Conservation (phyloP, 2,888 invertebrate genomes). For the Andrena hattorfiana region DNA sequence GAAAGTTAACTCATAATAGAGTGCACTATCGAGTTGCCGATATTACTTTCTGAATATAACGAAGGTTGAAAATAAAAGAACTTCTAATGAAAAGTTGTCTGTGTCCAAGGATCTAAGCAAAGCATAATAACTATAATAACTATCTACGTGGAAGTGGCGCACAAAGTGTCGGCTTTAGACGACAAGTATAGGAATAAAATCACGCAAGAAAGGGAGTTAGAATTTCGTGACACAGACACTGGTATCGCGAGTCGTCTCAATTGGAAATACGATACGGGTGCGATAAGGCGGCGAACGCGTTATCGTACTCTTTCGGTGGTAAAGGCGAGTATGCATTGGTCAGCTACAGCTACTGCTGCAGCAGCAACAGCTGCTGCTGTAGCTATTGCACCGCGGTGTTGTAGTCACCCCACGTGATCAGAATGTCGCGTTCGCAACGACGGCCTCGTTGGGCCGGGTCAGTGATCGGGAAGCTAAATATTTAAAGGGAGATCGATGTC, state of each 20-base stretch:
- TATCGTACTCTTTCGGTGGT: slow-evolving; percentile 69
- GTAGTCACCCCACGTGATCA: slow-evolving; percentile 53
- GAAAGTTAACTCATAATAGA: too few relatives aligned
- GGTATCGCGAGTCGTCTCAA: slow-evolving; percentile 63
- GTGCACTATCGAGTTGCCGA: too few relatives aligned
- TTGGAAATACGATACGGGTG: slow-evolving; percentile 70
- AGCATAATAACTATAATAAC: too few relatives aligned
- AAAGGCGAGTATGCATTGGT: slow-evolving; percentile 51
- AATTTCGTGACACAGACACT: slow-evolving; percentile 22
- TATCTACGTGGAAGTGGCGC: not conserved
- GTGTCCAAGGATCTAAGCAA: too few relatives aligned
- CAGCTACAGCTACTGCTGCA: slow-evolving; percentile 47
- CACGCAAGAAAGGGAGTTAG: slow-evolving; percentile 15
- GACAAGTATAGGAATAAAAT: not conserved
- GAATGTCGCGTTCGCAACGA: slow-evolving; percentile 56
- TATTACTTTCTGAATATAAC: too few relatives aligned
- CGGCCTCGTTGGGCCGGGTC: slow-evolving; percentile 74
- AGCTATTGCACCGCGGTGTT: slow-evolving; percentile 28
- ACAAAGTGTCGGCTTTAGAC: not conserved
- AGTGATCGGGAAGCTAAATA: slow-evolving; percentile 78
- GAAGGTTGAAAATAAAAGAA: too few relatives aligned
- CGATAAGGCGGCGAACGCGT: slow-evolving; percentile 72
- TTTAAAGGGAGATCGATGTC: slow-evolving; percentile 74
- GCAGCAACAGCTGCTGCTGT: slow-evolving; percentile 35
- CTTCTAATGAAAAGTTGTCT: too few relatives aligned